Evolutionary conservation across 1,140 invertebrate species (phyloP), one percentile per base, ranked within the genome.

Genomic region (Cotesia vestalis): DNA sequence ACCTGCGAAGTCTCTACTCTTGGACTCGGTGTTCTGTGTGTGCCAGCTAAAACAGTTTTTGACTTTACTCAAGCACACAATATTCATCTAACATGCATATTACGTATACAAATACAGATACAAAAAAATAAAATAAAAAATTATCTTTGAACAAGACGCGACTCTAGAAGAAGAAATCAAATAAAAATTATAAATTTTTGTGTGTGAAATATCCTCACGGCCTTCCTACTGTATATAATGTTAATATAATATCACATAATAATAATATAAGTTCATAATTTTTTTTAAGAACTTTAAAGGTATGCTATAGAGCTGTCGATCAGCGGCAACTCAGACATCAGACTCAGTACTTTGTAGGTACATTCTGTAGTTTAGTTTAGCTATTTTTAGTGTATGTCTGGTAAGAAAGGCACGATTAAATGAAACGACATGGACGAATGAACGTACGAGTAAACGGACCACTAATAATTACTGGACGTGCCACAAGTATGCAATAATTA

Each of bases 1-100:
- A 86, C 85, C 84, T 85, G 85, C 83, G 82, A 83, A 85, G 78
- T 81, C 78, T 83, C 79, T 76, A 78, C 79, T 80, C 40, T 46
- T 46, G 6, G 40, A 46, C 40, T 46, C 75, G 78, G 80, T 81
- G 77, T 82, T 46, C 75, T 79, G 80, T 81, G 77, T 82, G 77
- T 82, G 69, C 63, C 55, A 66, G 71, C 53, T 55, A 67, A 46
- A 52, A 67, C 51, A 53, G 53, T 57, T 69, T 64, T 62, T 66
- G 63, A 67, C 64, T 51, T 60, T 27, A 57, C 35, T 64, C 38
- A 35, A 66, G 14, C 5, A 36, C 6, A 34, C 36, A 66, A n/a
- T 66, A 9, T 38, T 20, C 36, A 20, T 14, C 6, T 46, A 46
- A 27, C 11, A 40, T 40, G 9, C 9, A 40, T 40, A 40, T 40